Percentiles rank a stretch among this genome's conserved stretches.
phyloP scores from a whole-genome alignment of 2,888 invertebrate genomes.

The Torymus auratus region DNA sequence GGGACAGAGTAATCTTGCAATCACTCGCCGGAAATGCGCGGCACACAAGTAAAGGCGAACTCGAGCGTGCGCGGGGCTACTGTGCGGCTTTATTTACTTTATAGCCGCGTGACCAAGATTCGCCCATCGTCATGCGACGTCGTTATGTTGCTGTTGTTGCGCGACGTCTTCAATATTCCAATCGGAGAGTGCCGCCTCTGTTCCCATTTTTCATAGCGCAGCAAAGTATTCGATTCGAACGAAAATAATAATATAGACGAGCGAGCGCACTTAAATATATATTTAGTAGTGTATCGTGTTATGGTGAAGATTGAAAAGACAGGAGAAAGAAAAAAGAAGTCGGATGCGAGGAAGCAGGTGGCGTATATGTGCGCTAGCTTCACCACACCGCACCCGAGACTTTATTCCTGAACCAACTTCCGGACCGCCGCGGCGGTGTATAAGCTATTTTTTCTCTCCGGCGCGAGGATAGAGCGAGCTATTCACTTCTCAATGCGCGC shows the following conservation, averaged over 20 bases:
- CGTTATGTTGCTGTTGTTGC: too few species aligned
- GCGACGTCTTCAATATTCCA: too few species aligned
- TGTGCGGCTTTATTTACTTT: slow-evolving; percentile 20
- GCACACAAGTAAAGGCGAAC: slow-evolving; percentile 38
- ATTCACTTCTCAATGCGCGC: too few species aligned
- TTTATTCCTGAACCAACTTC: slow-evolving; percentile 27
- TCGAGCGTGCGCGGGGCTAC: neutral
- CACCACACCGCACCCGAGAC: neutral
- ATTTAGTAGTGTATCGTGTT: too few species aligned
- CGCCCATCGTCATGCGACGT: too few species aligned
- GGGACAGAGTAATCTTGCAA: slow-evolving; percentile 18
- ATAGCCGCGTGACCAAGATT: slow-evolving; percentile 6
- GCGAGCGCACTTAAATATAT: too few species aligned
- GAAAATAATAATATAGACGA: too few species aligned
- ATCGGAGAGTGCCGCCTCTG: too few species aligned
- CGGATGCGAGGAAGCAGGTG: slow-evolving; percentile 20
- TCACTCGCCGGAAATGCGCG: slow-evolving; percentile 40
- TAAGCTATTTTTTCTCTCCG: slow-evolving; percentile 14
- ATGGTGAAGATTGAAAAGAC: too few species aligned
- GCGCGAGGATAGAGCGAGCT: neutral
- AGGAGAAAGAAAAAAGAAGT: too few species aligned
- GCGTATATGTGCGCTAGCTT: neutral
- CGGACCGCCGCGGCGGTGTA: neutral
- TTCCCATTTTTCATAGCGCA: too few species aligned
- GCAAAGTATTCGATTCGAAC: too few species aligned